Conservation (phyloP, 1,140 invertebrate genomes). For the Lanistes nyassanus region DNA sequence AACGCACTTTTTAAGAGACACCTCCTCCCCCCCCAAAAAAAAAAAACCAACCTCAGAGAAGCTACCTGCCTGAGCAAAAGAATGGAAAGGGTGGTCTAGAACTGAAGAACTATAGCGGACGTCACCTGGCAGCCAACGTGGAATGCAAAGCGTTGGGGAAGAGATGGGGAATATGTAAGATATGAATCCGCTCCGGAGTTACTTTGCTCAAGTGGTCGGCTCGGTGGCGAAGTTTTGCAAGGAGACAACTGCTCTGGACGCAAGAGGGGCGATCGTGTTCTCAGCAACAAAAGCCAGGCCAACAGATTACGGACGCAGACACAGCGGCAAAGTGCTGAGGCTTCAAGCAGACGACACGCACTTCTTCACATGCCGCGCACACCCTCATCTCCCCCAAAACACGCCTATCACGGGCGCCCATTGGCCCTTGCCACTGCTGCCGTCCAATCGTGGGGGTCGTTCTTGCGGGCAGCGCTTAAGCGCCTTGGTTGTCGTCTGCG, state of each 20-base stretch:
- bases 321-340: slow-evolving; percentile 1
- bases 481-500: slow-evolving; percentile 10
- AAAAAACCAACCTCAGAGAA: too few species aligned
- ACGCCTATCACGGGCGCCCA: slow-evolving; percentile 10
- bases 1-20: too few species aligned
- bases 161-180: too few species aligned
- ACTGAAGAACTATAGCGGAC: too few species aligned
- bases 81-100: too few species aligned
- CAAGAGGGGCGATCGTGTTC: background rate
- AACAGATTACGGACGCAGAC: background rate
- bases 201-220: background rate
- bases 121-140: too few species aligned
- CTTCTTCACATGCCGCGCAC: background rate
- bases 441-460: background rate
- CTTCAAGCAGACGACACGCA: background rate
- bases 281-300: background rate
- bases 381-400: slow-evolving; percentile 8
- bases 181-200: too few species aligned
- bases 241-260: background rate
- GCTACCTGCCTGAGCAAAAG: too few species aligned
- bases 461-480: background rate
- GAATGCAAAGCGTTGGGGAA: too few species aligned
- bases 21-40: too few species aligned
- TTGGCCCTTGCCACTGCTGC: background rate
- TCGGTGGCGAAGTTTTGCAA: background rate